Evolutionary conservation across 2,113 vertebrate genomes (phyloP).

Genomic region (Gymnorhina tibicen): DNA sequence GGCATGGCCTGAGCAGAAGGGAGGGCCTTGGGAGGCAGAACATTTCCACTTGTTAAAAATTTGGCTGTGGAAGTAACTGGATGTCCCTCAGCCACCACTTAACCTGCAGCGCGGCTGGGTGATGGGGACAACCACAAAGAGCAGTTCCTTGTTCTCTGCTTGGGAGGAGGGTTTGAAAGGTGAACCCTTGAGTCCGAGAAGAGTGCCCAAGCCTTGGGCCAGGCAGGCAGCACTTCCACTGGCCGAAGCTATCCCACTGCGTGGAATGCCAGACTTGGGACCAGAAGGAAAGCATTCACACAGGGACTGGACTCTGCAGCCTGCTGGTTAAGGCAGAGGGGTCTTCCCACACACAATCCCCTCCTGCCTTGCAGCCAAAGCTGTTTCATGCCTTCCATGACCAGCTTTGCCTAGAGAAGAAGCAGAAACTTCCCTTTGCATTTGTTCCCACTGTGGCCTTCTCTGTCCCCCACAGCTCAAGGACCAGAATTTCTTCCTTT

Average conservation of each 20-base stretch:
- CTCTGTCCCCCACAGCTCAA: not conserved
- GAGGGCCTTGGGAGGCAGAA: not conserved
- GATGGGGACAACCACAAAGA: not conserved
- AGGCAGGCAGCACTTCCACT: not conserved
- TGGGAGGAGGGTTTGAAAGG: not conserved
- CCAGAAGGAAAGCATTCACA: not conserved
- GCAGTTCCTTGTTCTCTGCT: not conserved
- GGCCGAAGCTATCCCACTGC: not conserved
- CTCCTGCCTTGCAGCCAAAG: not conserved
- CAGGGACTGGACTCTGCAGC: not conserved
- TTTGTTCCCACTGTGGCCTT: not conserved
- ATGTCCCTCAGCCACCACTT: not conserved
- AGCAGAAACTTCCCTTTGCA: not conserved
- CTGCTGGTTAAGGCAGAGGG: not conserved
- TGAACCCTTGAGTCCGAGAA: fast-evolving
- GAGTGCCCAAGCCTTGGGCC: not conserved
- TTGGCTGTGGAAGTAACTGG: not conserved
- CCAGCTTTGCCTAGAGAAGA: not conserved
- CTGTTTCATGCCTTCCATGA: not conserved
- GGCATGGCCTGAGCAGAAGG: not conserved
- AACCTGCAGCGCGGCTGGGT: fast-evolving
- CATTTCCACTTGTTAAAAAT: not conserved
- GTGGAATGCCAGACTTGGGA: not conserved
- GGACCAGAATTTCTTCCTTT: not conserved
- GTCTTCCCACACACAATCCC: not conserved